Percentiles rank a stretch among this genome's conserved stretches.
These are phyloP conservation scores for Ditylenchus weischeri DNA, from an alignment of 2,888 invertebrate genomes.

Conservation along the genomic window DNA sequence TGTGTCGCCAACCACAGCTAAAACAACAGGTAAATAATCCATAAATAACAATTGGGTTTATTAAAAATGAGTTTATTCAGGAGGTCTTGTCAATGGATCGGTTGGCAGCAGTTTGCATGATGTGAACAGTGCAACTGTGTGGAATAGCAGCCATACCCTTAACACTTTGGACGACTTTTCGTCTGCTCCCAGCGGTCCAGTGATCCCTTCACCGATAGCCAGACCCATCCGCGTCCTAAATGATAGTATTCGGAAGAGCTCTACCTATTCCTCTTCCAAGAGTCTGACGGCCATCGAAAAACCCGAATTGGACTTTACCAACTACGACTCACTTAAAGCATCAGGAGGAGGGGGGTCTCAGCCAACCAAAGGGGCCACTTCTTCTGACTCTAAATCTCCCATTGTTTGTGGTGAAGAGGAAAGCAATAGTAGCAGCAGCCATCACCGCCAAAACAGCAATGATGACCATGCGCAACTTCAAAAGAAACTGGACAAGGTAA, in stretches of 20 bases:
- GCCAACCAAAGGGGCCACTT: neutral
- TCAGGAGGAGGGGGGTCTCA: neutral
- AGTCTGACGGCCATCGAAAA: constrained; percentile 8
- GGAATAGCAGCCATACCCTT: constrained; percentile 3
- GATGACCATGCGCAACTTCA: constrained; percentile 44
- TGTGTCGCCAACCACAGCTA: too few species aligned
- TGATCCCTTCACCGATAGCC: constrained; percentile 46
- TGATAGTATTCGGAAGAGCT: neutral
- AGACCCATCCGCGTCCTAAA: constrained; percentile 30
- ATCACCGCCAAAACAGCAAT: constrained; percentile 6
- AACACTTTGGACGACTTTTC: too few species aligned
- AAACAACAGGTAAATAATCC: too few species aligned
- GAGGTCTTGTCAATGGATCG: too few species aligned
- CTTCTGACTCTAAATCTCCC: neutral
- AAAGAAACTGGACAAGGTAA: constrained; percentile 43
- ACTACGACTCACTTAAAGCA: neutral
- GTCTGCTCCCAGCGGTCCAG: constrained; percentile 9
- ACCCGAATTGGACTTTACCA: constrained; percentile 16
- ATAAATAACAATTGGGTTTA: too few species aligned
- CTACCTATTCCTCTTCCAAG: constrained; percentile 13
- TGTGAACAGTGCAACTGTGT: neutral
- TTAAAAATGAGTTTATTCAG: too few species aligned
- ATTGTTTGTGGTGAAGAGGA: constrained; percentile 17
- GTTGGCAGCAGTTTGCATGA: too few species aligned
- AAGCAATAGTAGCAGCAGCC: neutral